Evolutionary conservation across 2,797 vertebrate genomes (phyloP), one percentile per base, ranked within the genome.

Genomic region (Siniperca undulata): DNA sequence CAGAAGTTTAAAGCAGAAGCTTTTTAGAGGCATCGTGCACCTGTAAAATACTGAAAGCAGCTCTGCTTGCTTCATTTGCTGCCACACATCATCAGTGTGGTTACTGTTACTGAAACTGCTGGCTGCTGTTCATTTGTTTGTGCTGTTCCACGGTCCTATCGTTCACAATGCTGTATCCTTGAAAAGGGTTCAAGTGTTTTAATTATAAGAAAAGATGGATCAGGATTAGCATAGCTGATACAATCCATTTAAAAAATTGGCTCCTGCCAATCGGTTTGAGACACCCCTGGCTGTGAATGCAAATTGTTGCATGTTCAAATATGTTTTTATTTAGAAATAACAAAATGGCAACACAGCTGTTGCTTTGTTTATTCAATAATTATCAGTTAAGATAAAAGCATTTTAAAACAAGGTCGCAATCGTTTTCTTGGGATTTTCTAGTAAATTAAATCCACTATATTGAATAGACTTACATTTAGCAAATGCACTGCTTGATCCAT

Each of bases 321-420:
- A 11, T 12, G 7, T 62, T 44, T 52, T 53, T 24, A 70, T 76
- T 56, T 19, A 36, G 27, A 77, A 66, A 67, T 56, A 17, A 68
- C 20, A 67, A 59, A 61, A 70, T 46, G 34, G 34, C 40, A 68
- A 46, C 17, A 59, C 60, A 73, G 52, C 5, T 48, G 50, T 70
- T 78, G 24, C 42, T 67, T 78, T 86, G 42, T 59, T 80, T 44
- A 44, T 75, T 61, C 20, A 20, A 50, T 67, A n/a, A 80, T 75
- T 72, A 73, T 52, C 0, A 1, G 14, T 71, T 27, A 8, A 53
- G 20, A 69, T 68, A 19, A 78, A 30, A 62, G 30, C 56, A 42
- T 74, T 62, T 56, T 36, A 71, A 64, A 64, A 22, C 38, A 70
- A 52, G 2, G 19, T 48, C 44, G 58, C 9, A 36, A 10, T 40